These are phyloP conservation scores for Drosophila pegasa DNA, from an alignment of 2,888 invertebrate genomes.

Conservation along the genomic window DNA sequence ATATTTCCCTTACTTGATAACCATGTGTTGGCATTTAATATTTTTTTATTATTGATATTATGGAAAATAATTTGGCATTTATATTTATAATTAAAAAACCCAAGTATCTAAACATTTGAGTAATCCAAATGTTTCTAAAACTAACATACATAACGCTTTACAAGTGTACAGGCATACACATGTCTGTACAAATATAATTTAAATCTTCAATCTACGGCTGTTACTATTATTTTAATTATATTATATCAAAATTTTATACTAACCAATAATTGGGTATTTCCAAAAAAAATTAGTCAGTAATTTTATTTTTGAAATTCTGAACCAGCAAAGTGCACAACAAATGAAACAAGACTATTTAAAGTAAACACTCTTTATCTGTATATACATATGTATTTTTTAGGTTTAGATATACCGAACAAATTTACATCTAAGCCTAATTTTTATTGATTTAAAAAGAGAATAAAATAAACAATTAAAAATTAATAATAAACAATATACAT, in stretches of 20 bases:
- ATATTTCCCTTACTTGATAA: conserved; percentile 39
- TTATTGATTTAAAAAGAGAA: conserved; percentile 48
- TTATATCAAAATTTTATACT: conserved; percentile 25
- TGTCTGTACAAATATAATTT: conserved; percentile 13
- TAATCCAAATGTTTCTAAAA: neutral
- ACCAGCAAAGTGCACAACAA: conserved; percentile 61
- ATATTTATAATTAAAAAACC: conserved; percentile 16
- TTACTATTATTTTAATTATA: conserved; percentile 19
- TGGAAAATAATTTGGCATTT: conserved; percentile 22
- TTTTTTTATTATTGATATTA: neutral
- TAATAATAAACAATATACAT: neutral
- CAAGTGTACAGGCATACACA: conserved; percentile 10
- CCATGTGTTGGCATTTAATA: conserved; percentile 43
- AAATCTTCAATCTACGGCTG: conserved; percentile 30
- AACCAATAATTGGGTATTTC: conserved; percentile 25
- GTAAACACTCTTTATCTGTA: conserved; percentile 64
- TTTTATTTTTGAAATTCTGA: conserved; percentile 52
- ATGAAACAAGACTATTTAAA: conserved; percentile 62
- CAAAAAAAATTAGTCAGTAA: conserved; percentile 33
- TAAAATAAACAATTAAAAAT: conserved; percentile 32
- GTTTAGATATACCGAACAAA: conserved; percentile 59
- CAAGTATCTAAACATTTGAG: conserved; percentile 20
- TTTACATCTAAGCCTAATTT: conserved; percentile 53
- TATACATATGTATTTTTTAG: conserved; percentile 60
- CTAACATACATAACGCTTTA: conserved; percentile 18